phyloP scores from a whole-genome alignment of 2,797 vertebrate species.

The Sarcoramphus papa region DNA sequence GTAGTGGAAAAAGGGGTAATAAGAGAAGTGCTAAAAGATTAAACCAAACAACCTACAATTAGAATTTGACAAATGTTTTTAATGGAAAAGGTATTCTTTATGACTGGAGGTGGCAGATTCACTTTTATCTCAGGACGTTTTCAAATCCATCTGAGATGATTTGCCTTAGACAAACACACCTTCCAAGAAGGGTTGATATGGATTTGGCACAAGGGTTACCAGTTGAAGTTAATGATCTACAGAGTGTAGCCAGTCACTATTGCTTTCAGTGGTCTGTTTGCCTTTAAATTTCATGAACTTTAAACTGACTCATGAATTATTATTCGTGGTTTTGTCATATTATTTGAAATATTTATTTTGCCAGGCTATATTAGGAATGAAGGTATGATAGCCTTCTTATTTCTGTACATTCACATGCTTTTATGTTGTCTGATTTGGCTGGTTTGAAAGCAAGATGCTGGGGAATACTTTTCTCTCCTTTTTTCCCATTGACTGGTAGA shows the following conservation, averaged over 20 bases:
- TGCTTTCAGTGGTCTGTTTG: background rate
- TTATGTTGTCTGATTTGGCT: background rate
- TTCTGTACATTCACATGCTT: background rate
- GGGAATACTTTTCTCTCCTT: background rate
- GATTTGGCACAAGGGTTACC: background rate
- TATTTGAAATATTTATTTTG: background rate
- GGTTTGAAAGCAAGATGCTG: background rate
- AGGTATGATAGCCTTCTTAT: background rate
- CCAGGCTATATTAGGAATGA: background rate
- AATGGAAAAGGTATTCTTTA: background rate
- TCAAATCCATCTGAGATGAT: background rate
- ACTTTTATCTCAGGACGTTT: background rate
- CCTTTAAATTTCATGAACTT: background rate
- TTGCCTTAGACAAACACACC: background rate
- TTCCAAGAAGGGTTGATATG: background rate
- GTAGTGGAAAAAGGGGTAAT: background rate
- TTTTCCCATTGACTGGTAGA: background rate
- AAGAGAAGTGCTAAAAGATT: background rate
- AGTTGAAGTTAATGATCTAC: background rate
- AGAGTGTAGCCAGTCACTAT: rapidly evolving
- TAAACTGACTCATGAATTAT: background rate
- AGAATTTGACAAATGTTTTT: background rate
- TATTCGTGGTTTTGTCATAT: rapidly evolving
- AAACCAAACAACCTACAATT: background rate
- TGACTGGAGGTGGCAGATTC: background rate